Conservation (phyloP, 2,797 vertebrate genomes). For the Oophaga sylvatica region DNA sequence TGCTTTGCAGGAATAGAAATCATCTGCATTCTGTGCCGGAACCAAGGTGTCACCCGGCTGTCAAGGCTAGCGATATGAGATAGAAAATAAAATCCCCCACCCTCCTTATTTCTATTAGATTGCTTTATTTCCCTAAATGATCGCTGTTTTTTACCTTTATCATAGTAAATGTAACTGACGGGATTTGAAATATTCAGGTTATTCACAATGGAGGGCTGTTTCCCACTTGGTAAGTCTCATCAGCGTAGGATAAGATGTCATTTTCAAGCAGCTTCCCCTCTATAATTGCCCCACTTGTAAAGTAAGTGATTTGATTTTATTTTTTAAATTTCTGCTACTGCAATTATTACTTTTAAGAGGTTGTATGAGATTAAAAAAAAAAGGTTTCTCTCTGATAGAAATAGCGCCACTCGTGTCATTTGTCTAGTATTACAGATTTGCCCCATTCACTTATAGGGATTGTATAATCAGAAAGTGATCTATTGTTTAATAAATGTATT, state of each 20-base stretch:
- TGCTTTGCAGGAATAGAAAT: conserved; percentile 10
- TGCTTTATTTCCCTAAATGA: background rate
- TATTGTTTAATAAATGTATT: too few relatives aligned
- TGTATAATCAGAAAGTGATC: too few relatives aligned
- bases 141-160: background rate
- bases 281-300: too few relatives aligned
- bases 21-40: conserved; percentile 30
- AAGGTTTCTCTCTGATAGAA: too few relatives aligned
- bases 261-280: background rate
- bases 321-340: background rate
- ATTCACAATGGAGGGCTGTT: background rate
- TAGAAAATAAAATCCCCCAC: conserved; percentile 13
- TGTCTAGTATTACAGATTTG: too few relatives aligned
- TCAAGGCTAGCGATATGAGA: conserved; percentile 34
- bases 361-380: background rate
- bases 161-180: background rate
- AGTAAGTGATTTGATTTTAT: background rate
- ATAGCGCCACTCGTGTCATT: too few relatives aligned
- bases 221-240: background rate
- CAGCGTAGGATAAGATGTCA: background rate
- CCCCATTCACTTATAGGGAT: too few relatives aligned
- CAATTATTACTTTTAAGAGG: background rate
- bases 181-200: background rate
- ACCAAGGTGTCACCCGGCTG: conserved; percentile 19
- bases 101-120: background rate